Evolutionary conservation across 2,888 invertebrate species (phyloP).

Genomic region (Cosmopolites sordidus): DNA sequence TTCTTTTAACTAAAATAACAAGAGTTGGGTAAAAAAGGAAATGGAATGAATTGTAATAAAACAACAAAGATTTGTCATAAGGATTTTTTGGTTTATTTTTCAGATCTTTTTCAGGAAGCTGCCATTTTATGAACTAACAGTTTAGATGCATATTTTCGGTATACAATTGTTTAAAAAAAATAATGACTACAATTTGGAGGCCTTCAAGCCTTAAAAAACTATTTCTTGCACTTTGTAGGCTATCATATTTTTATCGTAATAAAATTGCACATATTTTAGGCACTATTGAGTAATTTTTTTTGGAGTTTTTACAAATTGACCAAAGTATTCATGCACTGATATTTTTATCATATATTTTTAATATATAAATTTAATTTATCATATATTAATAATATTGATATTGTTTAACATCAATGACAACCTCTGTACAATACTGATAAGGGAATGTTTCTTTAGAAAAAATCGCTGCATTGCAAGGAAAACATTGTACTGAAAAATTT

Average conservation of each 20-base stretch:
- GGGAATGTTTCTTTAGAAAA: constrained; percentile 41
- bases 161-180: constrained; percentile 12
- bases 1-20: too few species aligned
- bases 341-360: constrained; percentile 7
- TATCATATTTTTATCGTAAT: constrained; percentile 5
- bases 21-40: too few species aligned
- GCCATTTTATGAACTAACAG: constrained; percentile 15
- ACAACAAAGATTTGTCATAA: constrained; percentile 10
- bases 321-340: constrained; percentile 18
- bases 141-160: constrained; percentile 21
- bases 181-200: constrained; percentile 14
- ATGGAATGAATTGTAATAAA: too few species aligned
- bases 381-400: too few species aligned
- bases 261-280: constrained; percentile 22
- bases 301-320: constrained; percentile 19
- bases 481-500: constrained; percentile 12
- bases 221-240: constrained; percentile 17
- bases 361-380: too few species aligned
- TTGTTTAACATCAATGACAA: constrained; percentile 38
- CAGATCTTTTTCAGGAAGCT: constrained; percentile 15
- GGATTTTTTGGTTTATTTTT: constrained; percentile 17
- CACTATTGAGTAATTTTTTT: constrained; percentile 22
- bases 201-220: constrained; percentile 10
- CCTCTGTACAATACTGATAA: constrained; percentile 44
- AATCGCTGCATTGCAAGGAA: constrained; percentile 14